These are phyloP conservation scores for Colletes gigas DNA, from an alignment of 1,140 invertebrate genomes.

Conservation along the genomic window DNA sequence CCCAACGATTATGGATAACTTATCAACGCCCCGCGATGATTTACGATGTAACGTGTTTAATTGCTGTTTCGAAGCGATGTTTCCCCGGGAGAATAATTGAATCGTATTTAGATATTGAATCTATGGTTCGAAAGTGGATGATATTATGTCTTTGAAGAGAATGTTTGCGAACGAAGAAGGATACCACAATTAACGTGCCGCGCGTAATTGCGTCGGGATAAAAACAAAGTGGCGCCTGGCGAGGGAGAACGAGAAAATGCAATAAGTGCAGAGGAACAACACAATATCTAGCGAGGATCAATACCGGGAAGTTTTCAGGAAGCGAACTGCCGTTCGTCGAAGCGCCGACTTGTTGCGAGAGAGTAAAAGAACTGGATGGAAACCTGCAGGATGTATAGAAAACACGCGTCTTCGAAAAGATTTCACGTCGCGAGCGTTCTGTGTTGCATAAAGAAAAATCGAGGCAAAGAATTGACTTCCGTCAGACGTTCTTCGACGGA, in stretches of 20 bases:
- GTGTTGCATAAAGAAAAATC: neutral
- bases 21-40: no score
- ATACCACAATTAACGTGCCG: neutral
- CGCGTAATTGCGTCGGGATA: neutral
- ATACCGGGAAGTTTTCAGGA: neutral
- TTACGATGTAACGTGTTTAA: no score
- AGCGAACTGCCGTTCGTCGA: neutral
- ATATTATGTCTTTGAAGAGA: no score
- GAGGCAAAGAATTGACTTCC: no score
- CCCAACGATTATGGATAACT: no score
- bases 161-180: neutral
- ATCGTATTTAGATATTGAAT: no score
- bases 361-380: neutral
- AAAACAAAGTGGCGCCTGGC: neutral
- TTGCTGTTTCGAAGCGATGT: no score
- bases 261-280: neutral
- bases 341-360: neutral
- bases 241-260: no score
- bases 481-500: neutral
- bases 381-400: neutral
- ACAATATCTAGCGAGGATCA: neutral
- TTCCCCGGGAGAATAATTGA: no score
- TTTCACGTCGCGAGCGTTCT: neutral
- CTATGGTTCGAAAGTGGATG: no score
- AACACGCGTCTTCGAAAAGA: neutral